Conservation (phyloP, 2,888 invertebrate species). For the Tetheella fluctuosa region DNA sequence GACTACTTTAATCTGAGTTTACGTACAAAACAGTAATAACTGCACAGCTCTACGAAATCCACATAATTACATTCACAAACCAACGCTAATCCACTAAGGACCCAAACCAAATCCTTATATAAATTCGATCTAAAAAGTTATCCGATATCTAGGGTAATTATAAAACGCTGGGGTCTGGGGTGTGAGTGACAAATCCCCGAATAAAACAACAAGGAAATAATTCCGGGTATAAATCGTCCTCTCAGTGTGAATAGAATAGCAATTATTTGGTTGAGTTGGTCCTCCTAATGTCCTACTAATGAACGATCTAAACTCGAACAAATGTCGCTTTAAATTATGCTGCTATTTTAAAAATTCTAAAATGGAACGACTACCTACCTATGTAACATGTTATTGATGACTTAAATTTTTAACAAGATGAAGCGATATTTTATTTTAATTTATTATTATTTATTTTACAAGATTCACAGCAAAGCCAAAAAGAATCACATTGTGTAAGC, state of each 20-base stretch:
- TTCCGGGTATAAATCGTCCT: slow-evolving; percentile 80
- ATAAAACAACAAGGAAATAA: slow-evolving; percentile 85
- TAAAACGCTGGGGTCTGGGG: slow-evolving; percentile 65
- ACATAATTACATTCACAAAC: slow-evolving; percentile 57
- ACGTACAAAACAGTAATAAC: slow-evolving; percentile 37
- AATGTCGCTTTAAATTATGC: slow-evolving; percentile 1
- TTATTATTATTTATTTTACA: too few species aligned
- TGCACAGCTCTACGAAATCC: slow-evolving; percentile 50
- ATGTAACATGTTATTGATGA: too few species aligned
- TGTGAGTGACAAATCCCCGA: slow-evolving; percentile 81
- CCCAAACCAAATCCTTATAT: slow-evolving; percentile 60
- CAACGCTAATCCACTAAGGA: slow-evolving; percentile 58
- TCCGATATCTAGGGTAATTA: slow-evolving; percentile 79
- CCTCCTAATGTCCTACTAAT: slow-evolving; percentile 42
- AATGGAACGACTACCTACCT: too few species aligned
- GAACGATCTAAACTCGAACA: slow-evolving; percentile 22
- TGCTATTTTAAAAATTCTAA: not conserved
- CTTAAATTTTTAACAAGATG: too few species aligned
- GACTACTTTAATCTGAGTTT: slow-evolving; percentile 41
- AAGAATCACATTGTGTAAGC: too few species aligned
- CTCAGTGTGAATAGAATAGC: slow-evolving; percentile 84
- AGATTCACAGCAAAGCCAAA: too few species aligned
- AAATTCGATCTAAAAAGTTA: slow-evolving; percentile 78
- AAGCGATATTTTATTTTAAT: too few species aligned
- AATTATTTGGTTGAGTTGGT: slow-evolving; percentile 83